Conservation (phyloP, 2,797 vertebrate genomes). For the Gallinago solitaria region DNA sequence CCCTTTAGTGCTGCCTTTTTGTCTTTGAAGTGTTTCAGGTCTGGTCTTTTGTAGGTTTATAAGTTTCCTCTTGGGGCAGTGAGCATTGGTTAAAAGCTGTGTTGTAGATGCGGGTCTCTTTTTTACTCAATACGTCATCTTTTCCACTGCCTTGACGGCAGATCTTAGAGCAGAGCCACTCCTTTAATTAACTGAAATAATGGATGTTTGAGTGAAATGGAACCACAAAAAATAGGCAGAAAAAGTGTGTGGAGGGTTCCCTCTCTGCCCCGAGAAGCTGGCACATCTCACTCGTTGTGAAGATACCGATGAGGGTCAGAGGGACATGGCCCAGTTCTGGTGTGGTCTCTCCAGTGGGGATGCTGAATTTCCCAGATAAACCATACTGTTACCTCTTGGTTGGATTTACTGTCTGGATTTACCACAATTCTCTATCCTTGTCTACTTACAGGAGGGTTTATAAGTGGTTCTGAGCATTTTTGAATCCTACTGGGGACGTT, state of each 20-base stretch:
- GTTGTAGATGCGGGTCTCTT: neutral
- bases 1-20: neutral
- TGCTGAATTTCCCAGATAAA: neutral
- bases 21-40: neutral
- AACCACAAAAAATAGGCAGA: neutral
- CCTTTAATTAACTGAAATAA: constrained; percentile 38
- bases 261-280: neutral
- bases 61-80: neutral
- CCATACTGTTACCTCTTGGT: neutral
- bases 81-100: neutral
- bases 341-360: neutral
- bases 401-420: neutral
- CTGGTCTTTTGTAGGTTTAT: neutral
- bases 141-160: constrained; percentile 12
- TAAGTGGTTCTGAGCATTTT: neutral
- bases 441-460: neutral
- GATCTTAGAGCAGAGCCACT: neutral
- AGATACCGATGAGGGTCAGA: neutral
- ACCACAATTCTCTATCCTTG: neutral
- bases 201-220: neutral
- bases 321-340: neutral
- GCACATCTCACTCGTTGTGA: neutral
- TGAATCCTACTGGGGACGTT: neutral
- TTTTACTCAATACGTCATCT: neutral
- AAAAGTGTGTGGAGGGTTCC: neutral